Conservation (phyloP, 2,888 invertebrate genomes). For the Tyria jacobaeae region DNA sequence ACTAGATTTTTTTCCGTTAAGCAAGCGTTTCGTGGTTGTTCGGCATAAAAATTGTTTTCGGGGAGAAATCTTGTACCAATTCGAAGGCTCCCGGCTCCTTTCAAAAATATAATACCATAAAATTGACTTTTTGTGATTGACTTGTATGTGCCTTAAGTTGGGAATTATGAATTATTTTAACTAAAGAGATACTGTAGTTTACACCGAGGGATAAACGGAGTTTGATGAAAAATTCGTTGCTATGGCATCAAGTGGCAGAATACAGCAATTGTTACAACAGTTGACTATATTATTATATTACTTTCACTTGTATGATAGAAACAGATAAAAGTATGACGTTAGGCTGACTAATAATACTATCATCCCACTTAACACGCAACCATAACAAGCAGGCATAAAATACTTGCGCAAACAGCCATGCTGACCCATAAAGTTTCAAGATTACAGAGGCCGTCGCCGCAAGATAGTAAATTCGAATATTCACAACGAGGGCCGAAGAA, state of each 20-base stretch:
- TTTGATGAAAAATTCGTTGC: too few species aligned
- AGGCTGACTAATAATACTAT: background rate
- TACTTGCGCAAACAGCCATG: conserved; percentile 43
- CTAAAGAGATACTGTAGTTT: too few species aligned
- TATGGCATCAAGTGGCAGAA: background rate
- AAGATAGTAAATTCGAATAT: conserved; percentile 54
- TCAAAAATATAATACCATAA: too few species aligned
- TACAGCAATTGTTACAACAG: background rate
- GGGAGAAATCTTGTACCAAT: background rate
- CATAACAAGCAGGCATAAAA: conserved; percentile 17
- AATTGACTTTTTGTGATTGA: too few species aligned
- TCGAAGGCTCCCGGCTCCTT: background rate
- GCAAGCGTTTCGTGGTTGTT: background rate
- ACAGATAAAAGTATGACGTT: background rate
- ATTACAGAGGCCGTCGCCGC: conserved; percentile 43
- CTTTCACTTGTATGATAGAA: too few species aligned
- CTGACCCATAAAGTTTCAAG: conserved; percentile 53
- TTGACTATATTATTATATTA: background rate
- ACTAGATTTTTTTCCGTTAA: conserved; percentile 10
- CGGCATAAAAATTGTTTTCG: background rate
- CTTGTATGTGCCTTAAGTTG: too few species aligned
- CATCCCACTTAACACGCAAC: background rate
- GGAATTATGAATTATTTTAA: too few species aligned
- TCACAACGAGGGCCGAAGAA: conserved; percentile 42
- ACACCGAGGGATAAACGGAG: too few species aligned